phyloP scores from a whole-genome alignment of 2,797 vertebrate genomes.

The Hypotaenidia philippensis region DNA sequence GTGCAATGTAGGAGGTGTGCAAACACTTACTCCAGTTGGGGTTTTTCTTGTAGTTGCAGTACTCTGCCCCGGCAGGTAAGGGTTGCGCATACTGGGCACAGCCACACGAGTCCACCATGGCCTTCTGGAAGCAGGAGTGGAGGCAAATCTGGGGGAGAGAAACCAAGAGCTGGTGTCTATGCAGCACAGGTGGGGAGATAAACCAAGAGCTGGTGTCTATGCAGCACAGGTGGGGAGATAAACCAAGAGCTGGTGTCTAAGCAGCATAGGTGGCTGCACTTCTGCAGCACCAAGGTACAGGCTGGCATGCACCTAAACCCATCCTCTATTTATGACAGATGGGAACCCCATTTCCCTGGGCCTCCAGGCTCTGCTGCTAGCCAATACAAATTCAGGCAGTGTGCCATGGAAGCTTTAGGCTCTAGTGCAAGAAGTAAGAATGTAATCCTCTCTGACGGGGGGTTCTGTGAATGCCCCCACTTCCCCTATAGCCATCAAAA shows the following conservation, averaged over 20 bases:
- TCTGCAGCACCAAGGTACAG: background rate
- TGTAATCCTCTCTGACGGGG: no score
- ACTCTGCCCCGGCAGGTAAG: conserved; percentile 71
- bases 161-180: background rate
- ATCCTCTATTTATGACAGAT: background rate
- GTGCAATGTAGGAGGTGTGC: rapidly evolving
- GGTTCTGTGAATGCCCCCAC: background rate
- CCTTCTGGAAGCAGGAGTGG: conserved; percentile 85
- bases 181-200: background rate
- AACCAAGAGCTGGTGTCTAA: background rate
- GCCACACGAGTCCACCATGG: conserved; percentile 81
- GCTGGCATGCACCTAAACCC: background rate
- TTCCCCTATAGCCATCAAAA: background rate
- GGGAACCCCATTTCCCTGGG: background rate
- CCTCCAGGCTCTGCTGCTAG: background rate
- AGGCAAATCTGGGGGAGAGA: conserved; percentile 80
- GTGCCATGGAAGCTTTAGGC: rapidly evolving
- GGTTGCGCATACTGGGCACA: conserved; percentile 84
- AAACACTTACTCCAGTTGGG: conserved; percentile 85
- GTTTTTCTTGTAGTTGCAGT: conserved; percentile 84
- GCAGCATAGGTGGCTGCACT: background rate
- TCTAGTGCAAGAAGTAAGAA: background rate
- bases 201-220: background rate
- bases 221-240: background rate
- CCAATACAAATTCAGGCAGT: background rate